Base-by-base conservation (phyloP, 1,140 invertebrate species). In the Zaprionus kolodkinae region DNA sequence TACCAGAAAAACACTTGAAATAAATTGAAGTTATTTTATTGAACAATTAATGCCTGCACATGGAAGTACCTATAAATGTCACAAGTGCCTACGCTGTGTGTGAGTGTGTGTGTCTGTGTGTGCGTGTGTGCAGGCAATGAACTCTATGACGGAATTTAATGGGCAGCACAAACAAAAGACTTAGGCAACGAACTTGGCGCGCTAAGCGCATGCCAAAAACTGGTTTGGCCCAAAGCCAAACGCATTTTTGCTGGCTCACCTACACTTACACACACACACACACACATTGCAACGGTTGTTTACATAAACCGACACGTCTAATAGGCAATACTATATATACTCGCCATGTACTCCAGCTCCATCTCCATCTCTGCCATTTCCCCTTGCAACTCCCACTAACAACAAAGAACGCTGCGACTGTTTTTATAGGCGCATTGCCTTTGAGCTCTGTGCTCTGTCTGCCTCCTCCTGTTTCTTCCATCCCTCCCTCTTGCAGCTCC, bases 111-210 rank as follows among this genome's bases (percentile, higher is more conserved):
- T 55, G 30, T 54, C 10, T 55, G 3, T 62, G 15, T 43, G 27
- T 54, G 48, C 52, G 61, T 52, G 56, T 35, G 30, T 30, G 61
- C 71, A 80, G 80, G 70, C 85, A 88, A 81, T 89, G 84, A 88
- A 88, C 84, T 88, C 80, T 79, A 73, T 72, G 82, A 59, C 57
- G 71, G 73, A 45, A 76, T 76, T 72, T 66, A 66, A 76, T 72
- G 48, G 73, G 48, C 59, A 57, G 56, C 50, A 62, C 38, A 70
- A 90, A 90, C 86, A 86, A 90, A 90, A 90, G 86, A 90, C 86
- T 90, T 90, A 90, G 80, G 79, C 82, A 90, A 80, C 86, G 79
- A 90, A 91, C 86, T 82, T 67, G 80, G 11, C 7, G 45, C 9
- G 35, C 10, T 59, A 45, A 60, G 52, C 56, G 75, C 74, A 88